Evolutionary conservation across 2,888 invertebrate genomes (phyloP), one percentile per base, ranked within the genome.

Genomic region (Blastobasis lacticolella): DNA sequence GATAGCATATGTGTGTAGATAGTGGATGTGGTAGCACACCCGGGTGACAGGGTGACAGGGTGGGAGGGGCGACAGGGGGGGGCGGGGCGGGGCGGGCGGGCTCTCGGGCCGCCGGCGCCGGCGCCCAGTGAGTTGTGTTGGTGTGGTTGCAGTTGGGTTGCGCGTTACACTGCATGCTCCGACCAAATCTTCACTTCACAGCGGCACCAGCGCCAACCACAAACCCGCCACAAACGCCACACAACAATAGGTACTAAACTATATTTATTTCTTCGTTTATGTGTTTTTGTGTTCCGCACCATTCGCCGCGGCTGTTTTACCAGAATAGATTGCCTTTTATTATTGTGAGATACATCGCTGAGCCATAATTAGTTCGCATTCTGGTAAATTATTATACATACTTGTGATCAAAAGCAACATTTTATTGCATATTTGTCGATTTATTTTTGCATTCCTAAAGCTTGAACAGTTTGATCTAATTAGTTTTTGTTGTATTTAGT

Each of bases 141-240:
- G 82, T 88, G 90, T 91, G 93, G 92, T 94, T 94, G 92, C 94
- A 95, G 94, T 94, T 92, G 93, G 94, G 92, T 94, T 94, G 92
- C 93, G 94, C 91, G 93, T 94, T 91, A 94, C 94, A 92, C 93
- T 94, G 92, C 94, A 94, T 94, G 94, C 94, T 92, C 93, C 94
- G 90, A 90, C 90, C 90, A 86, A 86, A 87, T 79, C 87, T 79
- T 69, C 87, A 83, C 86, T 78, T 76, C 83, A 83, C 88, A 83
- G 88, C 88, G 88, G 87, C 88, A 79, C 87, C 87, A 82, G 86
- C 83, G 87, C 82, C 81, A 85, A 82, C 85, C 84, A 86, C 85
- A 86, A 83, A 80, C 77, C 89, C 76, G 81, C 87, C 81, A 80
- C 86, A 83, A 85, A 86, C 87, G 82, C 76, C 86, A 85, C 88